Conservation (phyloP, 2,888 invertebrate genomes). For the Baccha elongata region DNA sequence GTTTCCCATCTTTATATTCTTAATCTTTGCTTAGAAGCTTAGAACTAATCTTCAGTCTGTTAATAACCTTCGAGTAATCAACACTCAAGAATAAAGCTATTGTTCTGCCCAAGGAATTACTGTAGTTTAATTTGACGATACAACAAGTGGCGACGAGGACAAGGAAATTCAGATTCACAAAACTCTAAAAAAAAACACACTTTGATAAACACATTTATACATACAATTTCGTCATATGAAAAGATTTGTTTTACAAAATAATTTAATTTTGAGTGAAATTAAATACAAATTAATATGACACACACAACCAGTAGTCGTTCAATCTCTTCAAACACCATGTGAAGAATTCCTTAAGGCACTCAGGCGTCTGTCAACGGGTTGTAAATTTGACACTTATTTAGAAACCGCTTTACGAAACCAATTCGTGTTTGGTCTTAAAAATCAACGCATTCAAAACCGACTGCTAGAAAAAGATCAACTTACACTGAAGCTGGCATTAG, state of each 20-base stretch:
- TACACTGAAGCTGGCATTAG: neutral
- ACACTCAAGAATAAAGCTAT: too few species aligned
- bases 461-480: neutral
- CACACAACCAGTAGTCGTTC: neutral
- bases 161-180: too few species aligned
- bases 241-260: neutral
- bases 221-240: too few species aligned
- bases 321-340: slow-evolving; percentile 2
- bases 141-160: too few species aligned
- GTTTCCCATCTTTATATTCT: too few species aligned
- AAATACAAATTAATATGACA: neutral
- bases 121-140: too few species aligned
- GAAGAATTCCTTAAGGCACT: slow-evolving; percentile 70
- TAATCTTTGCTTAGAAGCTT: too few species aligned
- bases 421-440: slow-evolving; percentile 67
- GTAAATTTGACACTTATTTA: slow-evolving; percentile 74
- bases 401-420: slow-evolving; percentile 74
- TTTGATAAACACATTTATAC: too few species aligned
- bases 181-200: too few species aligned
- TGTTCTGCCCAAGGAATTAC: too few species aligned
- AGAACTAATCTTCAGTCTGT: too few species aligned
- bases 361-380: slow-evolving; percentile 65
- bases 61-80: too few species aligned
- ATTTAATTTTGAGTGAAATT: neutral
- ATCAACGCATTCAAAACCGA: neutral